Percentiles rank a stretch among this genome's conserved stretches.
These are phyloP conservation scores for Drosophila pandora DNA, from an alignment of 1,140 invertebrate species.

Conservation along the genomic window DNA sequence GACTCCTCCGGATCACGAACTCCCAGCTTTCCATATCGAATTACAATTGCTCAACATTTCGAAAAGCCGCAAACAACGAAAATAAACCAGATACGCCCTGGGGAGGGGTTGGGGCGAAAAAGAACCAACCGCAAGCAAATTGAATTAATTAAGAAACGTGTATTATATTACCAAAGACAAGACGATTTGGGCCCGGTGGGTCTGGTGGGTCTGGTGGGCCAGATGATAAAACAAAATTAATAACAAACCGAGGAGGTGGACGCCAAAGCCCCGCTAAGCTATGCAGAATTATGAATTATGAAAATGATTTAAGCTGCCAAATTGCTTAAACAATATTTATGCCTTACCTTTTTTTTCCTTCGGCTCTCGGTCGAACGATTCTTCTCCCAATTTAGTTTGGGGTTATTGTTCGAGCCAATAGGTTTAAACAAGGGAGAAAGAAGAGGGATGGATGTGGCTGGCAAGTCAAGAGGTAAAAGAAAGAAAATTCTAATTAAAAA, in stretches of 20 bases:
- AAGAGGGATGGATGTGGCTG: slow-evolving; percentile 2
- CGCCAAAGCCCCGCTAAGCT: slow-evolving; percentile 40
- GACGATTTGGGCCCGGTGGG: neutral
- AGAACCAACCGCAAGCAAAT: slow-evolving; percentile 47
- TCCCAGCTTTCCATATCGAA: slow-evolving; percentile 40
- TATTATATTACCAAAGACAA: slow-evolving; percentile 65
- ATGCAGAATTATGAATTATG: slow-evolving; percentile 69
- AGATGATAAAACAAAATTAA: slow-evolving; percentile 37
- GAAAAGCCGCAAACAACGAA: slow-evolving; percentile 30
- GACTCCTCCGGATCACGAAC: slow-evolving; percentile 34
- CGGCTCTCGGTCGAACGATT: neutral
- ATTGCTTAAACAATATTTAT: slow-evolving; percentile 50
- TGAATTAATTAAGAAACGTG: slow-evolving; percentile 74
- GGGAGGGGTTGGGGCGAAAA: neutral
- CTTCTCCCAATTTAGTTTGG: neutral
- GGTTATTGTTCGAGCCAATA: slow-evolving; percentile 71
- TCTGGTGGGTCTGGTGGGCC: neutral
- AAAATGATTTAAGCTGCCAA: slow-evolving; percentile 73
- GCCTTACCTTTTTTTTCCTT: slow-evolving; percentile 13
- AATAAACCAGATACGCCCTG: slow-evolving; percentile 3
- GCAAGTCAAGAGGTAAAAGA: slow-evolving; percentile 20
- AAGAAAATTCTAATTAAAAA: slow-evolving; percentile 79
- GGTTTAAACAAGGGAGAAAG: neutral
- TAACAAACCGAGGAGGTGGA: slow-evolving; percentile 19
- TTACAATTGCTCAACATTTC: slow-evolving; percentile 59